These are phyloP conservation scores for Hypsibius dujardini DNA, from an alignment of 1,140 invertebrate species.

Conservation along the genomic window DNA sequence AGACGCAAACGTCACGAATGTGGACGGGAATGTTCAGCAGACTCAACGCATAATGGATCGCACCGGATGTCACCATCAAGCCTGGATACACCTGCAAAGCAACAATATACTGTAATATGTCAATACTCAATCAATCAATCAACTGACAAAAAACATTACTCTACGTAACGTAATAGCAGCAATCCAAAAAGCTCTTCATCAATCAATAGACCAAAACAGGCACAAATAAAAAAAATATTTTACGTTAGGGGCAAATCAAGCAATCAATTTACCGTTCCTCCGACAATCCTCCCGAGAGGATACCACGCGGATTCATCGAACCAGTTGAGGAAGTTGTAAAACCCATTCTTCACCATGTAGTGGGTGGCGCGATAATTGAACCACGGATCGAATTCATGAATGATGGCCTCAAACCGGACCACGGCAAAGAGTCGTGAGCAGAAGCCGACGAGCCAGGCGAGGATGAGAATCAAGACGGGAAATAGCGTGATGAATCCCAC, in stretches of 20 bases:
- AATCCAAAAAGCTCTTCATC: conserved; percentile 20
- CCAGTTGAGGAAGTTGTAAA: conserved; percentile 99
- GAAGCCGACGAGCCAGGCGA: conserved; percentile 94
- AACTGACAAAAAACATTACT: conserved; percentile 20
- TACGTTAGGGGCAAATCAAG: neutral
- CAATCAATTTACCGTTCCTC: conserved; percentile 40
- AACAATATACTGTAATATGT: conserved; percentile 14
- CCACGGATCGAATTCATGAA: conserved; percentile 99
- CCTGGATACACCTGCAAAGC: conserved; percentile 77
- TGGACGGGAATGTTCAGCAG: conserved; percentile 87
- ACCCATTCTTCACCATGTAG: conserved; percentile 98
- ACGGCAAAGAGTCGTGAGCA: conserved; percentile 92
- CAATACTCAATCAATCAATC: neutral
- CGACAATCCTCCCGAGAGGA: conserved; percentile 88
- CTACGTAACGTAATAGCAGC: conserved; percentile 33
- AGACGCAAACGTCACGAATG: conserved; percentile 96
- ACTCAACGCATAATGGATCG: conserved; percentile 83
- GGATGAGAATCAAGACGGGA: conserved; percentile 61
- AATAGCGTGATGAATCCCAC: conserved; percentile 11
- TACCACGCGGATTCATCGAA: conserved; percentile 99
- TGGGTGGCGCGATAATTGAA: conserved; percentile 97
- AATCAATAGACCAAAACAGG: too few species aligned
- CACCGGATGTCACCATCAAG: conserved; percentile 91
- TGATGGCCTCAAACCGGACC: conserved; percentile 97
- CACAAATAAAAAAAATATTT: neutral